Base-by-base conservation (phyloP, 1,140 invertebrate species). In the Pygmarrhopalites habei region DNA sequence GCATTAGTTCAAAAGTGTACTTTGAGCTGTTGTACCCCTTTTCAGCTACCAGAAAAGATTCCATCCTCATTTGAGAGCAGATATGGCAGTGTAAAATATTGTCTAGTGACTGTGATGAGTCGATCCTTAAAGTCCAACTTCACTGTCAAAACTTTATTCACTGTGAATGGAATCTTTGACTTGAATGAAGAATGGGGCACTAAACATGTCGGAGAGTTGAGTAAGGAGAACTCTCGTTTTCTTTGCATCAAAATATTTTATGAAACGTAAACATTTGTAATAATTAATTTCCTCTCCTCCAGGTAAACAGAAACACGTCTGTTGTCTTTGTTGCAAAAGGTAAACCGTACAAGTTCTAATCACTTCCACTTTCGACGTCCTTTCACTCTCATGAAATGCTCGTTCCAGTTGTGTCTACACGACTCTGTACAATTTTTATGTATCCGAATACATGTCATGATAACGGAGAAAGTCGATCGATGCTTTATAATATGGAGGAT, bases 131-230 rank as follows among this genome's bases (percentile, higher is more conserved):
- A 69, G 32, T 60, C 65, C 29, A 60, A 66, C 35, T 52, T 59
- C 14, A 61, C 39, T 14, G 32, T 53, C 39, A 58, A 51, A 47
- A 28, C 47, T 26, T 44, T 58, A 7, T 69, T 69, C 43, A 69
- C 64, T 7, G 68, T 69, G 7, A 69, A 69, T 57, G 68, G 61
- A 0, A 64, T 69, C 29, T 44, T 69, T 28, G 68, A 69, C 55
- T 52, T 69, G 44, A 69, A 69, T 56, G 56, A 57, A 12, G 58
- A 66, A 43, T 60, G 41, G 12, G 53, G 53, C 14, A 62, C 68
- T 17, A 49, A 46, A 28, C 66, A 65, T 35, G 53, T 39, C 1
- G 56, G 32, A 14, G 59, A 60, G 44, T 29, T 58, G 23, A 25
- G 15, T 46, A 61, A n/a, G n/a, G n/a, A n/a, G n/a, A n/a, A n/a